Percentiles rank a stretch among this genome's conserved stretches.
phyloP scores from a whole-genome alignment of 2,113 vertebrate species.

The Nipponia nippon region DNA sequence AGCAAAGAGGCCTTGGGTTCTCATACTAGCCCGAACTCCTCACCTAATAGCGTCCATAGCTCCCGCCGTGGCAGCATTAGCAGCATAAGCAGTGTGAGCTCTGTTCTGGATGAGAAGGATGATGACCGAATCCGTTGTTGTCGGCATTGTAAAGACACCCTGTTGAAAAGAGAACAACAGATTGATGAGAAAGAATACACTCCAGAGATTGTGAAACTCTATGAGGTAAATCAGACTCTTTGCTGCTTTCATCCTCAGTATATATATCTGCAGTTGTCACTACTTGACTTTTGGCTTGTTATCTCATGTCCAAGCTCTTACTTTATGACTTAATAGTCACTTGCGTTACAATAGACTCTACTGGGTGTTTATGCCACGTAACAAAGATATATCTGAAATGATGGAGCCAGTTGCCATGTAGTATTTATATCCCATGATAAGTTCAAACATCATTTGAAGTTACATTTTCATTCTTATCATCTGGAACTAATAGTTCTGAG shows the following conservation, averaged over 20 bases:
- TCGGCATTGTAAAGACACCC: conserved; percentile 88
- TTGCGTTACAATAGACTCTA: not conserved
- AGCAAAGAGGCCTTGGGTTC: conserved; percentile 84
- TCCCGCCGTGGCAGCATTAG: conserved; percentile 89
- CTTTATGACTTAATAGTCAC: not conserved
- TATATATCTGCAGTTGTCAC: not conserved
- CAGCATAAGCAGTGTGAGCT: conserved; percentile 91
- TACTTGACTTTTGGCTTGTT: not conserved
- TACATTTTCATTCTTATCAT: not conserved
- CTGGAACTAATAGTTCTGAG: not conserved
- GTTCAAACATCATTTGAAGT: not conserved
- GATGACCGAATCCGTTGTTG: conserved; percentile 95
- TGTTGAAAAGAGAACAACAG: conserved; percentile 89
- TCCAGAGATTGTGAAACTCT: conserved; percentile 88
- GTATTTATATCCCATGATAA: not conserved
- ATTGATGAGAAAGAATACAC: conserved; percentile 87
- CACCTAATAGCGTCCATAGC: conserved; percentile 76
- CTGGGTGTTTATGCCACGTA: not conserved
- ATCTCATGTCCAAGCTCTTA: not conserved
- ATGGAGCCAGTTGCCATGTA: not conserved
- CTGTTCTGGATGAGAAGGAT: conserved; percentile 91
- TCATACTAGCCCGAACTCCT: conserved; percentile 80
- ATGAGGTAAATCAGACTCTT: conserved; percentile 78
- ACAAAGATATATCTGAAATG: not conserved
- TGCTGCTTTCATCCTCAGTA: not conserved